Conservation (phyloP, 2,797 vertebrate species). For the Sarcophilus harrisii region DNA sequence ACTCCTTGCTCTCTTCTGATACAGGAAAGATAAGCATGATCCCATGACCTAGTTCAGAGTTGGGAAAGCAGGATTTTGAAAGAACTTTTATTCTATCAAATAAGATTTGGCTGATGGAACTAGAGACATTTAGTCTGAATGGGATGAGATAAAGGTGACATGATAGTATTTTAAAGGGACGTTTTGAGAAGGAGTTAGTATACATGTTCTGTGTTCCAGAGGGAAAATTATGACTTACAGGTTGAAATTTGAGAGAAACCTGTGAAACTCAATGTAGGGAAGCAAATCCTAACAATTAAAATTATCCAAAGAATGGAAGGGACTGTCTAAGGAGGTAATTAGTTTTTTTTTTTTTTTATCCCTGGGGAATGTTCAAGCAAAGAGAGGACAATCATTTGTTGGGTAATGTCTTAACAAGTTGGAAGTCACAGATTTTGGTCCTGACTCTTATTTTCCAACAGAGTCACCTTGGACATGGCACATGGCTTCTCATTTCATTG, state of each 20-base stretch:
- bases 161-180: background rate
- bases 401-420: background rate
- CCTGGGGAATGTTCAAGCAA: background rate
- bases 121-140: background rate
- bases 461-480: background rate
- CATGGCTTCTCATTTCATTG: background rate
- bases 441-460: background rate
- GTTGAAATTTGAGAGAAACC: background rate
- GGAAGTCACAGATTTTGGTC: background rate
- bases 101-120: background rate
- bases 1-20: background rate
- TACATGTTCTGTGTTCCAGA: background rate
- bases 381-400: background rate
- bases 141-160: background rate
- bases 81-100: background rate
- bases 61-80: background rate
- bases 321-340: background rate
- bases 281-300: background rate
- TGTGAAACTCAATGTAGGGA: background rate
- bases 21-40: background rate
- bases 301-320: background rate
- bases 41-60: background rate
- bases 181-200: background rate
- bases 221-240: background rate
- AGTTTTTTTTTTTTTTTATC: background rate